These are phyloP conservation scores for Dysidea cf. avara DNA, from an alignment of 37 sponge, comb jelly and placozoan species.

Conservation along the genomic window DNA sequence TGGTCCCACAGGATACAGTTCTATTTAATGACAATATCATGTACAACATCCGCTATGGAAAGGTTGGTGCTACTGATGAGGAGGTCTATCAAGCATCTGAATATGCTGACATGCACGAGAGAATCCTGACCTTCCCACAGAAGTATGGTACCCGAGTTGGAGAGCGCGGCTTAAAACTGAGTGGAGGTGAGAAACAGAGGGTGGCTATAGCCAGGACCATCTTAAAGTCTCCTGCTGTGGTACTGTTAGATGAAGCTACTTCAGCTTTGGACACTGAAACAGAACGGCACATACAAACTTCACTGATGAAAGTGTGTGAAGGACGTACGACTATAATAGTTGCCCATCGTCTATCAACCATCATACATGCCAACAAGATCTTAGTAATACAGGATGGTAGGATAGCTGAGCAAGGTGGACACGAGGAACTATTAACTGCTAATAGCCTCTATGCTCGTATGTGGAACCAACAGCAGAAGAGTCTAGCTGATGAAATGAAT, in stretches of 20 bases:
- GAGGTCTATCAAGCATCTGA: slow-evolving; percentile 85
- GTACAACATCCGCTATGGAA: slow-evolving; percentile 96
- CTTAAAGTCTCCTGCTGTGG: slow-evolving; percentile 89
- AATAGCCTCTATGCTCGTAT: slow-evolving; percentile 83
- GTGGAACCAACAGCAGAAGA: slow-evolving; percentile 89
- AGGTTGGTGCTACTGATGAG: slow-evolving; percentile 60
- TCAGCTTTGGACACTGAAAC: slow-evolving; percentile 97
- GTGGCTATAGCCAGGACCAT: slow-evolving; percentile 98
- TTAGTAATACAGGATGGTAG: slow-evolving; percentile 77
- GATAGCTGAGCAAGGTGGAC: slow-evolving; percentile 75
- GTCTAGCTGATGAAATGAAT: slow-evolving; percentile 34
- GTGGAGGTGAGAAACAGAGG: slow-evolving; percentile 99
- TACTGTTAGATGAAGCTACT: slow-evolving; percentile 96
- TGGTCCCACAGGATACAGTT: slow-evolving; percentile 99
- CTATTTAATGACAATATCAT: slow-evolving; percentile 93
- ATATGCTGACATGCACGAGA: slow-evolving; percentile 90
- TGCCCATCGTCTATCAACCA: slow-evolving; percentile 95
- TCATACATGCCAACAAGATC: slow-evolving; percentile 94
- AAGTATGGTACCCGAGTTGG: slow-evolving; percentile 93
- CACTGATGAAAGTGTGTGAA: slow-evolving; percentile 80
- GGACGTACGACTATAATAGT: slow-evolving; percentile 91
- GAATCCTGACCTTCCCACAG: slow-evolving; percentile 77
- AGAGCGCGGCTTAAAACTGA: slow-evolving; percentile 96
- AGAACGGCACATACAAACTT: slow-evolving; percentile 91
- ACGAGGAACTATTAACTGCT: slow-evolving; percentile 65